A percentile compares a stretch with the other conserved stretches of the same genome.
Conservation (phyloP, 2,888 invertebrate species). For the Theodoxus fluviatilis region DNA sequence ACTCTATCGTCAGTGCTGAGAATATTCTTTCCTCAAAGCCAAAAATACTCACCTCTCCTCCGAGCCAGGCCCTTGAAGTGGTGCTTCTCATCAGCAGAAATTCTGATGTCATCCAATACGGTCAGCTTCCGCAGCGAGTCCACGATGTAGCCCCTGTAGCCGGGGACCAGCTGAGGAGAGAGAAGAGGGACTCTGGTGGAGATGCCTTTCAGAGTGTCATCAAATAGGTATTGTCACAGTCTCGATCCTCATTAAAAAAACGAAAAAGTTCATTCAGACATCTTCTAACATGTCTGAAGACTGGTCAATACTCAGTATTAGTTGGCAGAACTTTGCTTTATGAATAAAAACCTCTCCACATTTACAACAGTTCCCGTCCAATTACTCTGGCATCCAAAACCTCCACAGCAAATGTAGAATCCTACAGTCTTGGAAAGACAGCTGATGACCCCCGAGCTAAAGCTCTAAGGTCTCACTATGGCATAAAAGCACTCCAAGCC, state of each 20-base stretch:
- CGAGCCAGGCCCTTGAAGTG: constrained; percentile 59
- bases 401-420: no score
- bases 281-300: no score
- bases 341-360: no score
- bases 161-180: constrained; percentile 61
- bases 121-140: constrained; percentile 57
- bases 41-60: constrained; percentile 49
- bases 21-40: not conserved
- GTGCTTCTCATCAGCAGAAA: constrained; percentile 63
- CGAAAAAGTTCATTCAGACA: not conserved
- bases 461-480: no score
- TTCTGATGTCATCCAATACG: constrained; percentile 61
- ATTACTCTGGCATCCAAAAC: no score
- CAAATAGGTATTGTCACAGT: no score
- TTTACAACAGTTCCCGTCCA: no score
- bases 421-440: no score
- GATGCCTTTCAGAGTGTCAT: not conserved
- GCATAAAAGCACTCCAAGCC: not conserved
- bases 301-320: no score
- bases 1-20: not conserved
- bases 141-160: constrained; percentile 63
- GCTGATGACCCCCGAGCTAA: no score
- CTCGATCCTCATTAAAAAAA: no score
- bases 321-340: no score
- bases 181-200: not conserved